Conservation (phyloP, 2,113 vertebrate species). For the Podarcis muralis region DNA sequence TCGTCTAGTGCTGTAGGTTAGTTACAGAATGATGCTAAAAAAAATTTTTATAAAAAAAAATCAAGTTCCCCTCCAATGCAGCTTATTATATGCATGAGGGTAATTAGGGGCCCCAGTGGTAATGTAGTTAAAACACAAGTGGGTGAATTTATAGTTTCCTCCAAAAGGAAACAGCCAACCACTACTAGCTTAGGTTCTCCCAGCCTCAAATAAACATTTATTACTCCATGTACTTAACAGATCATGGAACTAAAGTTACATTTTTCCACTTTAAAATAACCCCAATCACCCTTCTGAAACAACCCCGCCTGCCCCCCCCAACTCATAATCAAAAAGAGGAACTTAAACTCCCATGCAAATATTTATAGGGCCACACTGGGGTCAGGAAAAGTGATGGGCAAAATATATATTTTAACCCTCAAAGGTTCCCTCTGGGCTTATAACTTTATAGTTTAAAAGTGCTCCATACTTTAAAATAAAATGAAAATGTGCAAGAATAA, state of each 20-base stretch:
- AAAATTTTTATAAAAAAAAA: constrained; percentile 18
- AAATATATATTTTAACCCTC: constrained; percentile 43
- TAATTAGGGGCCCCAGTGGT: constrained; percentile 77
- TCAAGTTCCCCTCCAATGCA: constrained; percentile 44
- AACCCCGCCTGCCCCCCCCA: constrained; percentile 40
- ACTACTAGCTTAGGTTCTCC: constrained; percentile 75
- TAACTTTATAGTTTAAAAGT: constrained; percentile 37
- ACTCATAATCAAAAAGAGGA: constrained; percentile 59
- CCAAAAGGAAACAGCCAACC: constrained; percentile 87
- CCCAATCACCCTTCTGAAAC: constrained; percentile 51
- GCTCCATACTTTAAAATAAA: background rate
- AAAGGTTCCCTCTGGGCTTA: constrained; percentile 40
- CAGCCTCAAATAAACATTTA: constrained; percentile 82
- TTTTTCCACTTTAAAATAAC: constrained; percentile 27
- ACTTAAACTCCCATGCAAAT: constrained; percentile 57
- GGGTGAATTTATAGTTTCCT: constrained; percentile 90
- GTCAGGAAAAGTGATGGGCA: constrained; percentile 56
- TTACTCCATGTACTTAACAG: constrained; percentile 70
- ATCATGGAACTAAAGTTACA: constrained; percentile 67
- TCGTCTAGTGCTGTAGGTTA: background rate
- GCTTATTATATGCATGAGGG: constrained; percentile 72
- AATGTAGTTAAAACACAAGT: constrained; percentile 79
- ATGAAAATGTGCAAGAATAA: constrained; percentile 32
- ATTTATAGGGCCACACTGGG: constrained; percentile 66
- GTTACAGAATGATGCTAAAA: background rate